phyloP scores from a whole-genome alignment of 2,888 invertebrate species.

The Hydrotaea diabolus region DNA sequence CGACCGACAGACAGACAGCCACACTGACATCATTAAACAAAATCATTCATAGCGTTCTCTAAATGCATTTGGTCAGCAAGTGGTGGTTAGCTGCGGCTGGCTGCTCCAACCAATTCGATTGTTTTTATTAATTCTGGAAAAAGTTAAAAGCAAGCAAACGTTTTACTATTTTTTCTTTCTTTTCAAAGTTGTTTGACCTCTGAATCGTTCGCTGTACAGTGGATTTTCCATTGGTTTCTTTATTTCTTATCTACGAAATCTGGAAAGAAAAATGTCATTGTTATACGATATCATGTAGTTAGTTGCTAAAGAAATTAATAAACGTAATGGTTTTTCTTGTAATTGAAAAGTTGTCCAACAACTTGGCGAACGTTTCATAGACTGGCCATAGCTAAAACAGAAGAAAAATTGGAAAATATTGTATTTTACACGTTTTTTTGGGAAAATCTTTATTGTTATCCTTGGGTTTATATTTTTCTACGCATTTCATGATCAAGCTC shows the following conservation, averaged over 20 bases:
- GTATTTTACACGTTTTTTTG: too few relatives aligned
- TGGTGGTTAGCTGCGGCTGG: background rate
- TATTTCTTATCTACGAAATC: constrained; percentile 42
- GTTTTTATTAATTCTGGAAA: constrained; percentile 11
- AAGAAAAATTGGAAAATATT: background rate
- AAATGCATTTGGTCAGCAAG: constrained; percentile 3
- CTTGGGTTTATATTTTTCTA: background rate
- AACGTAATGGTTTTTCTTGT: background rate
- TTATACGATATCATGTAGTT: background rate
- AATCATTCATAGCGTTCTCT: constrained; percentile 13
- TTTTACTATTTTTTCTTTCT: constrained; percentile 17
- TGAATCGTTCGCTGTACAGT: constrained; percentile 49
- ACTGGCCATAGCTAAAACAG: too few relatives aligned
- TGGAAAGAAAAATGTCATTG: constrained; percentile 26
- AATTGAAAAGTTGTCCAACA: background rate
- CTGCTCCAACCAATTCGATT: background rate
- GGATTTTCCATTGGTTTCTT: background rate
- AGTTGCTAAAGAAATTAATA: constrained; percentile 10
- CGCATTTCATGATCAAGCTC: background rate
- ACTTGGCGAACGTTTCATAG: background rate
- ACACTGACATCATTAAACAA: background rate
- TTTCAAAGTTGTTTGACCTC: constrained; percentile 68
- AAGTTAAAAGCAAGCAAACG: constrained; percentile 16
- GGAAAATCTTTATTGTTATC: background rate
- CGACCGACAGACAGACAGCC: background rate